Base-by-base conservation (phyloP, 1,140 invertebrate species). In the Cyclina sinensis region DNA sequence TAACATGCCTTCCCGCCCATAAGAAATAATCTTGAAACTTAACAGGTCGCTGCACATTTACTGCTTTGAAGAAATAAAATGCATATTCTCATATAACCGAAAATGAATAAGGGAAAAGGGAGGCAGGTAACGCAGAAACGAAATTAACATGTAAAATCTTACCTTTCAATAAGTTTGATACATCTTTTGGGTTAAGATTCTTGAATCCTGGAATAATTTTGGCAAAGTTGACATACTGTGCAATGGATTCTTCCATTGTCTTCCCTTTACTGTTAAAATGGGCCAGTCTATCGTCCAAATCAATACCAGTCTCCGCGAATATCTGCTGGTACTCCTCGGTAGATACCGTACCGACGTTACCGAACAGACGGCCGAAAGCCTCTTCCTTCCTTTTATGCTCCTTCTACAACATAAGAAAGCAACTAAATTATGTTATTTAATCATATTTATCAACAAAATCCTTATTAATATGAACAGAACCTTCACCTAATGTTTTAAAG, bases 91-190 rank as follows among this genome's bases (percentile, higher is more conserved):
- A 48, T 79, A n/a, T 48, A 86, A 32, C 84, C 84, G 79, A 35
- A 86, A 86, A 27, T 86, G 73, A 5, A 78, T 21, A 76, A 79
- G 84, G 2, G 84, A 78, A 5, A 54, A 73, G 79, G 74, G 1
- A 74, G 79, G 18, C 5, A 65, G 7, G 30, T 18, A 32, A 32
- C 4, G n/a, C n/a, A n/a, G n/a, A n/a, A n/a, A n/a, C n/a, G n/a
- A 62, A 62, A 62, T 30, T 7, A 73, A 18, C 7, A 30, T 30
- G 3, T 7, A 43, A 46, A 11, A 54, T 18, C 27, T 27, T 48
- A 87, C 85, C 74, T 87, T 87, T 87, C 21, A 87, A 65, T 24
- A 87, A 70, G 43, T 65, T 87, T 30, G 85, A 57, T 21, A 87
- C 85, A 43, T 87, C 85, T 68, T 80, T 87, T 0, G 85, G 76